A percentile compares a stretch with the other conserved stretches of the same genome.
These are phyloP conservation scores for Choloepus didactylus DNA, from an alignment of 2,797 vertebrate genomes.

Conservation along the genomic window DNA sequence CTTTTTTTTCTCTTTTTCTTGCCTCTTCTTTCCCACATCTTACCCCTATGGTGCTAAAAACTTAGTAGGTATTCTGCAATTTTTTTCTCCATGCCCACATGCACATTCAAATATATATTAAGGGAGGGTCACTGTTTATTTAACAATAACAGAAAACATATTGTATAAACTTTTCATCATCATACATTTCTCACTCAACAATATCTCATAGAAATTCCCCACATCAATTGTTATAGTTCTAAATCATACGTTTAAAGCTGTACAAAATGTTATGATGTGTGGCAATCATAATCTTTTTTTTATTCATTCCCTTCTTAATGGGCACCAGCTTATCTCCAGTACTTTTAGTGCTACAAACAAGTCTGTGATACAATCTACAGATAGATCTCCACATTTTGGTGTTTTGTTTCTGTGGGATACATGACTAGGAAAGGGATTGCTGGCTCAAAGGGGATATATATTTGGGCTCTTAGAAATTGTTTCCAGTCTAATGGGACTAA, in stretches of 20 bases:
- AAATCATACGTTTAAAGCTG: conserved; percentile 49
- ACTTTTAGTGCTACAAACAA: background rate
- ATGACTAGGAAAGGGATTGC: background rate
- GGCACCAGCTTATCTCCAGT: background rate
- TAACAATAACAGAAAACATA: conserved; percentile 43
- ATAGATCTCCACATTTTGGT: background rate
- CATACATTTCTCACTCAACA: conserved; percentile 33
- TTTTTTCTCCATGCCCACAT: background rate
- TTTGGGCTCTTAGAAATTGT: conserved; percentile 25
- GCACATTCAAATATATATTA: background rate
- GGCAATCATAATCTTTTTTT: background rate
- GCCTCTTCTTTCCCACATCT: background rate
- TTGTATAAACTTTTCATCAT: background rate
- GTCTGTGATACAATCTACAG: background rate
- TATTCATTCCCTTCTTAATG: background rate
- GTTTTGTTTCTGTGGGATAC: background rate
- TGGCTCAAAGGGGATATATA: background rate
- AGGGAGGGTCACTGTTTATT: background rate
- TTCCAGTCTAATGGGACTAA: background rate
- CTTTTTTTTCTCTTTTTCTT: background rate
- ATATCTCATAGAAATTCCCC: conserved; percentile 3
- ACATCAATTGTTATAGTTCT: background rate
- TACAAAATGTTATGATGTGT: background rate
- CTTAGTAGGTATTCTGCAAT: background rate
- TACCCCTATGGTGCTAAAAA: background rate